Evolutionary conservation across 1,140 invertebrate genomes (phyloP), one percentile per base, ranked within the genome.

Genomic region (Trachelipus rathkii): DNA sequence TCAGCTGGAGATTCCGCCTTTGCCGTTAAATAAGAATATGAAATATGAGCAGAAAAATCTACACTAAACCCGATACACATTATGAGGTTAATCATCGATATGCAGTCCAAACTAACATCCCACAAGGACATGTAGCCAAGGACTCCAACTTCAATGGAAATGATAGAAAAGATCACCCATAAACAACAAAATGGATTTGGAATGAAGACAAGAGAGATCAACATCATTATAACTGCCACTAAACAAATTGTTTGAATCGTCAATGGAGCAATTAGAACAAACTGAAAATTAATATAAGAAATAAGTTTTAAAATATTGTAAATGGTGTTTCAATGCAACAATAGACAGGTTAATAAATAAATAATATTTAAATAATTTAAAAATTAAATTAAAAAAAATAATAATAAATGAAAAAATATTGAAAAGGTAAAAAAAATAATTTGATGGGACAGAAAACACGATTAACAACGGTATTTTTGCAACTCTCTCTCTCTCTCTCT

Each of bases 21-120:
- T 0, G 93, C 95, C n/a, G 93, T 91, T 90, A 98, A 95, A 84
- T 96, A 98, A 0, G 95, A 95, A 83, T 98, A 97, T 80, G 95
- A 97, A 68, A 98, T 97, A 83, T 98, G 96, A 8, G 96, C 96
- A 0, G 95, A 96, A 84, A 97, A 99, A 83, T 98, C 96, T 0
- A 98, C 95, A 4, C 95, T 97, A 86, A 98, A 98, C 50, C 96
- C 96, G 44, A 98, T 97, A 83, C 95, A 97, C 96, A 99, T 98
- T 69, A 99, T 98, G 1, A 98, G 87, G 83, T 98, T 98, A 66
- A 98, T 98, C 96, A 98, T 99, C 0, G 96, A 98, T 82, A 99
- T 97, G 6, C 95, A 96, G 84, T 98, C 96, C 44, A 98, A 86
- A 83, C 95, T 96, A 0, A 98, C 94, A 79, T 91, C 90, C 95